phyloP scores from a whole-genome alignment of 2,797 vertebrate species.

The Oreochromis grahami region DNA sequence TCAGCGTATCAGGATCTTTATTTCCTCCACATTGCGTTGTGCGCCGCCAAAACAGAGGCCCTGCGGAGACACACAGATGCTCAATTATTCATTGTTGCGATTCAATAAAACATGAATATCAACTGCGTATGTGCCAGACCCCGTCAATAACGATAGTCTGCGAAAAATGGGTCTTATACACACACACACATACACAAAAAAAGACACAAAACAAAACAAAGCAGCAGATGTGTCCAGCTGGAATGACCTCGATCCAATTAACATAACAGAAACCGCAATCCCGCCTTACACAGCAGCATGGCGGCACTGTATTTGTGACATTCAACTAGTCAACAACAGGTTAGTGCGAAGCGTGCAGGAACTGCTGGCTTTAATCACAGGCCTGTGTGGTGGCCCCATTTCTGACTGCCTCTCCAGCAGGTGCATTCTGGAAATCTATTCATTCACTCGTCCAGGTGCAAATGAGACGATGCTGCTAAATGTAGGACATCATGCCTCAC shows the following conservation, averaged over 20 bases:
- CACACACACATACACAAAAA: neutral
- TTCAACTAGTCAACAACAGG: neutral
- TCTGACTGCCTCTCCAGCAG: neutral
- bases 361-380: neutral
- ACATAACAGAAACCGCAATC: neutral
- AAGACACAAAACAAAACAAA: neutral
- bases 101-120: slow-evolving; percentile 62
- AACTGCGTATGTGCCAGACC: slow-evolving; percentile 3
- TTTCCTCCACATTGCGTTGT: slow-evolving; percentile 72
- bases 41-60: slow-evolving; percentile 47
- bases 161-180: slow-evolving; percentile 17
- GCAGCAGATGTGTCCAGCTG: neutral
- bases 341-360: neutral
- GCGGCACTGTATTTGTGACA: neutral
- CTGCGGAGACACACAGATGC: slow-evolving; percentile 53
- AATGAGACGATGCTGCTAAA: neutral
- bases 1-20: slow-evolving; percentile 63
- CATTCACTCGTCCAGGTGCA: neutral
- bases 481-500: neutral
- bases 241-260: neutral
- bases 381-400: neutral
- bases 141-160: slow-evolving; percentile 6
- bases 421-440: neutral
- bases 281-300: neutral
- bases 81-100: slow-evolving; percentile 54